Evolutionary conservation across 2,888 invertebrate genomes (phyloP), one percentile per base, ranked within the genome.

Genomic region (Craniophora ligustri): DNA sequence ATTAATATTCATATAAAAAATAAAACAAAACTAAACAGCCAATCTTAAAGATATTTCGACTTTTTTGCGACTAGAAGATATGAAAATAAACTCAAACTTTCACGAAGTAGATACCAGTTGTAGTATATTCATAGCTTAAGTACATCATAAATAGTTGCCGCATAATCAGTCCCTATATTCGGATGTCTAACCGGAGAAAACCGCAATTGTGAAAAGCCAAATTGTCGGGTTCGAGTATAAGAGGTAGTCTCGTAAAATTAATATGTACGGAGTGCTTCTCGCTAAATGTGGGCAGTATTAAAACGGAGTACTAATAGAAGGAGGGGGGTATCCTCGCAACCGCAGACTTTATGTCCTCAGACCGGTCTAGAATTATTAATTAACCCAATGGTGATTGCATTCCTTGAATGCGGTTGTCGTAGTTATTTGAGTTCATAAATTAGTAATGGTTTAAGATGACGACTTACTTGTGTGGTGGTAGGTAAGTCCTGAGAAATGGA

Each of bases 301-400:
- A 88, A 88, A 89, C 87, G 85, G 81, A 78, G 63, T 70, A 84
- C 87, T 91, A 88, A 90, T 87, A 82, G 86, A 69, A 73, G 78
- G 68, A 74, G 77, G 74, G 76, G 72, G 78, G 62, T 51, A 65
- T 38, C 54, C 59, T 66, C 48, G 53, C 35, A 65, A 84, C 90
- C 90, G 86, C 91, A 90, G 90, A 87, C 90, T 91, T 90, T 89
- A 89, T 84, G 88, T 88, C 87, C 87, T 85, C 81, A 82, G 91
- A 88, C 85, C 79, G 75, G 86, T 90, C 89, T 88, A 89, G 91
- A 92, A 92, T 92, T 92, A 91, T 89, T 91, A 91, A 91, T 91
- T 91, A 88, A 89, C 87, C 78, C 81, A 87, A 91, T 89, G 86
- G 80, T 89, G 87, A 91, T 91, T 89, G 87, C 88, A 88, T 90